A percentile compares a stretch with the other conserved stretches of the same genome.
phyloP scores from a whole-genome alignment of 2,113 vertebrate species.

The Caretta caretta region DNA sequence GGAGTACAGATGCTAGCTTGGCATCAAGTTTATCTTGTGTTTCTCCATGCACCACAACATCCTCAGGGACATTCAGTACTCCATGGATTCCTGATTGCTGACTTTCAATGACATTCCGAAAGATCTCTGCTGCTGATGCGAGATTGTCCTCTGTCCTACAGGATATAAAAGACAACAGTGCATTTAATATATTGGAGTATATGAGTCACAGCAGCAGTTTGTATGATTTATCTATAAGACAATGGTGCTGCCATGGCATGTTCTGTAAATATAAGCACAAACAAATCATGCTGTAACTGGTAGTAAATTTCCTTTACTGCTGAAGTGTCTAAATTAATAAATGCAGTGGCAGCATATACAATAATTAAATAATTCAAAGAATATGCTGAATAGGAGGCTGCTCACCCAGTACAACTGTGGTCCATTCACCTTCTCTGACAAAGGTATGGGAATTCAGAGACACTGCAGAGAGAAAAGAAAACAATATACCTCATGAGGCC shows the following conservation, averaged over 20 bases:
- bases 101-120: conserved; percentile 57
- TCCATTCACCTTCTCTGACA: accelerated
- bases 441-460: neutral
- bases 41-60: neutral
- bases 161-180: conserved; percentile 30
- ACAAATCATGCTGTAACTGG: neutral
- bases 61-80: conserved; percentile 33
- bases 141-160: conserved; percentile 32
- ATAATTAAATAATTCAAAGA: neutral
- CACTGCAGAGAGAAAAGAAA: neutral
- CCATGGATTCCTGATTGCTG: conserved; percentile 34
- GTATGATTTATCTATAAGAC: conserved; percentile 20
- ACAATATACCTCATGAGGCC: accelerated
- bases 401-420: neutral
- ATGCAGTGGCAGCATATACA: neutral
- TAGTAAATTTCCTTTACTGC: conserved; percentile 29
- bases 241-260: neutral
- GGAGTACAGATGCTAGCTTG: neutral
- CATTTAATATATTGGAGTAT: conserved; percentile 23
- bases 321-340: conserved; percentile 15
- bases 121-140: conserved; percentile 37
- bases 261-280: conserved; percentile 25
- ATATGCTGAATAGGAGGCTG: neutral
- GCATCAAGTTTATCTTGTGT: neutral
- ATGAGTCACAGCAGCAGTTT: conserved; percentile 36